Evolutionary conservation across 2,113 vertebrate genomes (phyloP).

Genomic region (Motacilla alba): DNA sequence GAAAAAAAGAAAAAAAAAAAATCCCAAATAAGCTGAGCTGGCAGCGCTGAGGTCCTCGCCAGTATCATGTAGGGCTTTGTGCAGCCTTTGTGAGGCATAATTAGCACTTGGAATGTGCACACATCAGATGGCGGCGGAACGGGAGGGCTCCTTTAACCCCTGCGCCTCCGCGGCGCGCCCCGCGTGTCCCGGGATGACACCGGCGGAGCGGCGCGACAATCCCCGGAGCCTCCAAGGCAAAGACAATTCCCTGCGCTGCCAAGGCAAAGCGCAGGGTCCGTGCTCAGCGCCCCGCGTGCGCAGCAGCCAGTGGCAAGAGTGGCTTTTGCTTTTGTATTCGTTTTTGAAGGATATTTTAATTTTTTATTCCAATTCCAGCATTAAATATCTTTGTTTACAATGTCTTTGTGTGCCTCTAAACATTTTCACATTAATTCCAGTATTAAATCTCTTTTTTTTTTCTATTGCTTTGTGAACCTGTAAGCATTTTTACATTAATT

Average conservation of each 20-base stretch:
- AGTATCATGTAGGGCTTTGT: background rate
- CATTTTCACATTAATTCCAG: background rate
- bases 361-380: background rate
- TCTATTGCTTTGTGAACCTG: background rate
- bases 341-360: background rate
- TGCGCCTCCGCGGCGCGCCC: background rate
- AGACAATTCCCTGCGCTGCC: too few species aligned
- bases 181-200: background rate
- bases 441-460: too few species aligned
- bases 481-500: background rate
- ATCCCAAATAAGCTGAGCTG: background rate
- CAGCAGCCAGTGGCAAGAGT: accelerated
- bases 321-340: too few species aligned
- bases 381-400: background rate
- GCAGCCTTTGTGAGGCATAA: conserved; percentile 12
- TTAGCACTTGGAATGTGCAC: conserved; percentile 12
- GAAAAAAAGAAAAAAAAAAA: background rate
- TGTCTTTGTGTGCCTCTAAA: background rate
- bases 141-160: conserved; percentile 1
- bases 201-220: background rate
- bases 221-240: background rate
- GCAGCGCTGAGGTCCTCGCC: background rate
- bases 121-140: conserved; percentile 25
- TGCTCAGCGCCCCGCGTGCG: background rate
- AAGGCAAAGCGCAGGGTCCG: background rate